phyloP scores from a whole-genome alignment of 2,113 vertebrate species.

The Paracanthobrama guichenoti region DNA sequence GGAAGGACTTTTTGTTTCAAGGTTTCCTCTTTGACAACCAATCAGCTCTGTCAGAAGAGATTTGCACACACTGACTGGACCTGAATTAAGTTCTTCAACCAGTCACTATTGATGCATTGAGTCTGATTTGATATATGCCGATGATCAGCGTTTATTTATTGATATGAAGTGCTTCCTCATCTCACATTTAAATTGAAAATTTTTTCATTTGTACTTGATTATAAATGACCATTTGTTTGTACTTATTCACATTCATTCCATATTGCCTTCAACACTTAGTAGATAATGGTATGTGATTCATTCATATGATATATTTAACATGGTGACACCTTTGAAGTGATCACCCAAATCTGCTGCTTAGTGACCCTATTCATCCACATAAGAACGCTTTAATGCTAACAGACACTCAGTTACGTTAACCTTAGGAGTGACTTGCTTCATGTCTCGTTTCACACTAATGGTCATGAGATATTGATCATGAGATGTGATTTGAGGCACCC shows the following conservation, averaged over 20 bases:
- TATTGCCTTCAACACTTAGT: neutral
- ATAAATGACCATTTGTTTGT: neutral
- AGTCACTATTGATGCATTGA: neutral
- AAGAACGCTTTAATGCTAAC: conserved; percentile 28
- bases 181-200: neutral
- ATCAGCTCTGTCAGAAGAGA: neutral
- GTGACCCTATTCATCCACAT: conserved; percentile 2
- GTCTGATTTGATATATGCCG: neutral
- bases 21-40: neutral
- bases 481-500: neutral
- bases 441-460: neutral
- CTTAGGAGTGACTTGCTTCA: neutral
- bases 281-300: neutral
- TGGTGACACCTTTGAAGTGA: neutral
- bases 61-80: neutral
- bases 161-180: neutral
- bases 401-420: neutral
- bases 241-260: neutral
- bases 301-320: neutral
- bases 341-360: neutral
- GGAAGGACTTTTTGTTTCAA: neutral
- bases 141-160: neutral
- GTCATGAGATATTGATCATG: conserved; percentile 11
- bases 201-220: neutral
- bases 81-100: neutral